Base-by-base conservation (phyloP, 1,140 invertebrate species). In the Akabosia matsudoensis region DNA sequence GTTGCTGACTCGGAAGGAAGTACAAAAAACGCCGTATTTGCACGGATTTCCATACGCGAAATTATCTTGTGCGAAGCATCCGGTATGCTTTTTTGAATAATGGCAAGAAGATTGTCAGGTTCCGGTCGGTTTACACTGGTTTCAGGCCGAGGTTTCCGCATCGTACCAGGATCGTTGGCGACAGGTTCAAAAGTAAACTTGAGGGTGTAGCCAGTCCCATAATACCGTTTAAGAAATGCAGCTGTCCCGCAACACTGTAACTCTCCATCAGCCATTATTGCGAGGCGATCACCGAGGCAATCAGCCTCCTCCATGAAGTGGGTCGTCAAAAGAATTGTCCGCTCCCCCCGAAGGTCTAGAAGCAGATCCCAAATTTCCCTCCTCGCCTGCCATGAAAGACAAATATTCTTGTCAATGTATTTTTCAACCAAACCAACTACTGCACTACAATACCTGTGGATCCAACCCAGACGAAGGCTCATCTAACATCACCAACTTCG, bases 221-320 rank as follows among this genome's bases (percentile, higher is more conserved):
- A 87, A 28, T 82, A 83, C 76, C 84, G 85, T 81, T 90, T 90
- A 3, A 90, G 82, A 81, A 87, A 89, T 24, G 88, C 82, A n/a
- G 86, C 84, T 0, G 86, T 86, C 4, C 89, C 88, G 79, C 84
- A 85, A 78, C 87, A 87, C 56, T 85, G 84, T 18, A 90, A 82
- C 77, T 86, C 83, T 34, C 88, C 88, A 76, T 87, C 84, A 1
- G 86, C 85, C 28, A 89, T 87, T 73, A 89, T 89, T 1, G 87
- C 88, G 61, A 89, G 88, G 61, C 88, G 79, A 79, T 89, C 88
- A 3, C 88, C 87, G 0, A 89, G 82, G 3, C 88, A 82, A 79
- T 89, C 89, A 10, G 88, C 88, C 83, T 79, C 78, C 77, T 90
- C 89, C 88, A 90, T 89, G 79, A 88, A 87, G 81, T 89, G 88